Evolutionary conservation across 2,113 vertebrate species (phyloP).

Genomic region (Synodontis membranacea): DNA sequence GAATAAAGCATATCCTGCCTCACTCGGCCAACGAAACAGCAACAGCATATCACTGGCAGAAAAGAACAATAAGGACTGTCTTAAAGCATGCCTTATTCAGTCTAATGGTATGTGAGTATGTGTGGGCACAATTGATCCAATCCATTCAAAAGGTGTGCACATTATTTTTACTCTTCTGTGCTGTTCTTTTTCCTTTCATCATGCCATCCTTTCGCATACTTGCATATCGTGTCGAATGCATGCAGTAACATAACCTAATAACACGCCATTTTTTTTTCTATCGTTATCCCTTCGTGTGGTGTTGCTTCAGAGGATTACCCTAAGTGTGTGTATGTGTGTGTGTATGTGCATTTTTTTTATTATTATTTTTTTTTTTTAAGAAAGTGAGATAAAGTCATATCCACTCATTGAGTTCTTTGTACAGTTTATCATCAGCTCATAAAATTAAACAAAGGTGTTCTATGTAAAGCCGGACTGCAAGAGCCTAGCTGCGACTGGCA

Average conservation of each 20-base stretch:
- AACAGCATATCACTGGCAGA: slow-evolving; percentile 82
- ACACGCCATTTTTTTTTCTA: slow-evolving; percentile 62
- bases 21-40: slow-evolving; percentile 67
- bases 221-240: slow-evolving; percentile 80
- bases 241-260: slow-evolving; percentile 78
- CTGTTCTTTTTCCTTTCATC: slow-evolving; percentile 79
- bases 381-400: slow-evolving; percentile 50
- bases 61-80: slow-evolving; percentile 84
- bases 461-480: slow-evolving; percentile 68
- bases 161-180: slow-evolving; percentile 86
- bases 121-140: slow-evolving; percentile 83
- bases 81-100: slow-evolving; percentile 98
- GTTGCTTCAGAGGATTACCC: slow-evolving; percentile 69
- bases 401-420: slow-evolving; percentile 72
- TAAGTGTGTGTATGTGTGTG: background rate
- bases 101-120: slow-evolving; percentile 80
- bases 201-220: slow-evolving; percentile 67
- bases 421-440: slow-evolving; percentile 73
- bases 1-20: slow-evolving; percentile 72
- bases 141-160: slow-evolving; percentile 84
- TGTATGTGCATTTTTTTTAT: background rate
- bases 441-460: slow-evolving; percentile 65
- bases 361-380: slow-evolving; percentile 65
- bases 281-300: slow-evolving; percentile 65
- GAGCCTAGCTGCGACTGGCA: slow-evolving; percentile 67